Conservation (phyloP, 2,113 vertebrate species). For the Cyanoramphus novaezelandiae region DNA sequence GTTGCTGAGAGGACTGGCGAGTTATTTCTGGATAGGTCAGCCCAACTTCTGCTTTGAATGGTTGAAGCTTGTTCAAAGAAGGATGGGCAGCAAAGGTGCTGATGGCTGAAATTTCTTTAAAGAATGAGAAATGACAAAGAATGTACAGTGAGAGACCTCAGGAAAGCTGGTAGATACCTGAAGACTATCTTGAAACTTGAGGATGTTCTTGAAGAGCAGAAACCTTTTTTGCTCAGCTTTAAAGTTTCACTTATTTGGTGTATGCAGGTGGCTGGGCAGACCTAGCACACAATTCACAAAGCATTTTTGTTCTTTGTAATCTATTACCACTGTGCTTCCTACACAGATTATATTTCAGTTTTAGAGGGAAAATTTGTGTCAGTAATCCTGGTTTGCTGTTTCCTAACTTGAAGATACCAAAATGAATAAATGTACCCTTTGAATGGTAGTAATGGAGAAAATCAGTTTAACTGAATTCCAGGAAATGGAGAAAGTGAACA, state of each 20-base stretch:
- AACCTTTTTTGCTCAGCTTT: neutral
- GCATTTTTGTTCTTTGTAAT: neutral
- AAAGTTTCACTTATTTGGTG: neutral
- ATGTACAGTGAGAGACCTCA: fast-evolving
- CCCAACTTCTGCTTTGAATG: neutral
- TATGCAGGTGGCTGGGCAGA: neutral
- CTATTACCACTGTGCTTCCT: neutral
- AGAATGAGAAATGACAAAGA: neutral
- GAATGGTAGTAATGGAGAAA: neutral
- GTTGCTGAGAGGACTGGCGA: neutral
- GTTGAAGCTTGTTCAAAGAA: neutral
- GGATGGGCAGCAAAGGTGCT: neutral
- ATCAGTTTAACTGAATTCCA: neutral
- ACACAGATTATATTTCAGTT: neutral
- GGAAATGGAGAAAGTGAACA: neutral
- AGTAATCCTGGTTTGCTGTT: neutral
- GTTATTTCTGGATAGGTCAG: neutral
- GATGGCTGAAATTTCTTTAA: neutral
- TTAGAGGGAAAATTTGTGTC: neutral
- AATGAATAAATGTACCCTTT: neutral
- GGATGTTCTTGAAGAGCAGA: neutral
- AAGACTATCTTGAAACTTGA: neutral
- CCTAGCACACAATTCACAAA: neutral
- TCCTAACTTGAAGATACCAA: neutral
- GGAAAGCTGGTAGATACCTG: neutral